phyloP scores from a whole-genome alignment of 2,113 vertebrate species.

The Myodes glareolus region DNA sequence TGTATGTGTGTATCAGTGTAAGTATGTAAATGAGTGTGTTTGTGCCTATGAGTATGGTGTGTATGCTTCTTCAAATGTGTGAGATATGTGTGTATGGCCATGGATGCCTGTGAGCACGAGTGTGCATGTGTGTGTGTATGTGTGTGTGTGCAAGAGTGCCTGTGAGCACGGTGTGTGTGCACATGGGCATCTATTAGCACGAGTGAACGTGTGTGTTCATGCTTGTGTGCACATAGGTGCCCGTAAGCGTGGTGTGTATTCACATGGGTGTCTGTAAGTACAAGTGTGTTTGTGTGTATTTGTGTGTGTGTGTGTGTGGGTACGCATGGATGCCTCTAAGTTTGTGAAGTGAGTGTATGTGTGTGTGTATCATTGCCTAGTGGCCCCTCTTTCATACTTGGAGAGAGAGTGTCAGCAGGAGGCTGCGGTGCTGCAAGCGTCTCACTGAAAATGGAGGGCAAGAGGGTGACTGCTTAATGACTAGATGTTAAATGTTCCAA shows the following conservation, averaged over 20 bases:
- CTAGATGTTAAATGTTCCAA: conserved; percentile 85
- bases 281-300: conserved; percentile 38
- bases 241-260: neutral
- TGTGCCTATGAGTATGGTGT: neutral
- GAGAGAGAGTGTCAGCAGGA: conserved; percentile 76
- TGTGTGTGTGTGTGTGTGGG: neutral
- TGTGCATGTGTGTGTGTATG: no score
- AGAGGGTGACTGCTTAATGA: conserved; percentile 84
- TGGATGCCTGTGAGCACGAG: neutral
- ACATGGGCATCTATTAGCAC: neutral
- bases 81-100: neutral
- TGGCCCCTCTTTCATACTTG: conserved; percentile 62
- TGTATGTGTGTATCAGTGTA: neutral
- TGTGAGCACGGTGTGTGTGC: neutral
- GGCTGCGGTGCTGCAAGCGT: conserved; percentile 66
- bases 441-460: conserved; percentile 73
- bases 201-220: neutral
- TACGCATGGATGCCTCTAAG: no score
- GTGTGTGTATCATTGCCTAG: neutral
- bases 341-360: neutral
- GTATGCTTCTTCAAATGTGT: no score
- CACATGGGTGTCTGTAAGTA: no score
- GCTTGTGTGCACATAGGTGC: no score
- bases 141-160: neutral
- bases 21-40: no score